Percentiles rank a stretch among this genome's conserved stretches.
Evolutionary conservation across 2,888 invertebrate species (phyloP).

Genomic region (Athalia circularis): DNA sequence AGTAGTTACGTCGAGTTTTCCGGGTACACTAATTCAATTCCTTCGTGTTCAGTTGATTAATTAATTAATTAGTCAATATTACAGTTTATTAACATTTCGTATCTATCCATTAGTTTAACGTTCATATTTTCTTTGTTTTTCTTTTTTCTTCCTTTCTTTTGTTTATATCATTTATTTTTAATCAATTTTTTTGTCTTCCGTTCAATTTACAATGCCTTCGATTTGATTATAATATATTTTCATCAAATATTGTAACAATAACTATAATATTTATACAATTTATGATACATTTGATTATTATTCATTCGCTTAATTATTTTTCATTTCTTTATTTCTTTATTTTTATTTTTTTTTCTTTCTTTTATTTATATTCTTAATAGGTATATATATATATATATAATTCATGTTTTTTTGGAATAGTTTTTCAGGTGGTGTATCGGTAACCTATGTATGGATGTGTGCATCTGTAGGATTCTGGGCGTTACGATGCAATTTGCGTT

Average conservation of each 20-base stretch:
- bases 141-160: slow-evolving; percentile 57
- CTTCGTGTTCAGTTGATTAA: slow-evolving; percentile 70
- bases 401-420: background rate
- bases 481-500: no score
- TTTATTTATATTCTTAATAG: slow-evolving; percentile 58
- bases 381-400: slow-evolving; percentile 58
- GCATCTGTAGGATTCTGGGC: no score
- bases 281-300: background rate
- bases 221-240: no score
- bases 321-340: slow-evolving; percentile 57
- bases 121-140: slow-evolving; percentile 57
- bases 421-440: no score
- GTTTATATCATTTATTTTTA: slow-evolving; percentile 57
- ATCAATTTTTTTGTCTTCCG: slow-evolving; percentile 45
- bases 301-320: slow-evolving; percentile 45
- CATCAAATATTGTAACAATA: no score
- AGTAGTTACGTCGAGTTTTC: slow-evolving; percentile 61
- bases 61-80: slow-evolving; percentile 69
- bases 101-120: slow-evolving; percentile 64
- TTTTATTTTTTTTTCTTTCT: slow-evolving; percentile 50
- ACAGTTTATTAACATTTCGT: slow-evolving; percentile 69
- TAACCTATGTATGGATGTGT: no score
- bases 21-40: slow-evolving; percentile 73
- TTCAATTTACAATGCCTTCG: background rate
- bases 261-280: no score